Base-by-base conservation (phyloP, 2,797 vertebrate genomes). In the Salmo trutta region DNA sequence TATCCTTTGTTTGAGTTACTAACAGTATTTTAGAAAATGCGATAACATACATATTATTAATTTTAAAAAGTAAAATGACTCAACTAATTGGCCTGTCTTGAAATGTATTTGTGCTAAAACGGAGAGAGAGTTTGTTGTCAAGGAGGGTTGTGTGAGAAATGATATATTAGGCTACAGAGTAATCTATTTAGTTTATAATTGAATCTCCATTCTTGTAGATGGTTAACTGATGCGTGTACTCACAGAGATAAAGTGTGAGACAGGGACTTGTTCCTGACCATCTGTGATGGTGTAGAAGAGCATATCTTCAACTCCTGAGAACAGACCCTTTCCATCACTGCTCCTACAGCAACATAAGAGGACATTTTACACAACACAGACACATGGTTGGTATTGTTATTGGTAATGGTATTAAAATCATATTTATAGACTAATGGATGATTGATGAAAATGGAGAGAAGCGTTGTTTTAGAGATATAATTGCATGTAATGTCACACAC, bases 271-370 rank as follows among this genome's bases (percentile, higher is more conserved):
- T 27, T 96, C 95, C 79, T 95, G 92, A 76, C 96, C 96, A 24
- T 96, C 93, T 1, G 95, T 96, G 84, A 97, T 93, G 66, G 95
- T 96, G 90, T 96, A 95, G 92, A 96, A 97, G 54, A 97, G 95
- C 90, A 96, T 93, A 75, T 95, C 93, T 33, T 95, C 95, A 77
- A 97, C 91, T 76, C 93, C 94, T 6, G 90, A 91, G 78, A 94
- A 90, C 81, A 93, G 90, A 64, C 91, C 81, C 77, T 87, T 91
- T 36, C 86, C 79, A 47, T 69, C 69, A 1, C 78, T 24, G 3
- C 83, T 83, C 84, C 91, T 93, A 77, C 29, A 67, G 15, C 5
- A 17, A 67, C 29, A 67, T 8, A 78, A 78, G 70, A 75, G 5
- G 7, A 67, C 73, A 78, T 16, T 14, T 33, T 67, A 8, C 29